Evolutionary conservation across 2,888 invertebrate species (phyloP).

Genomic region (Tuta absoluta): DNA sequence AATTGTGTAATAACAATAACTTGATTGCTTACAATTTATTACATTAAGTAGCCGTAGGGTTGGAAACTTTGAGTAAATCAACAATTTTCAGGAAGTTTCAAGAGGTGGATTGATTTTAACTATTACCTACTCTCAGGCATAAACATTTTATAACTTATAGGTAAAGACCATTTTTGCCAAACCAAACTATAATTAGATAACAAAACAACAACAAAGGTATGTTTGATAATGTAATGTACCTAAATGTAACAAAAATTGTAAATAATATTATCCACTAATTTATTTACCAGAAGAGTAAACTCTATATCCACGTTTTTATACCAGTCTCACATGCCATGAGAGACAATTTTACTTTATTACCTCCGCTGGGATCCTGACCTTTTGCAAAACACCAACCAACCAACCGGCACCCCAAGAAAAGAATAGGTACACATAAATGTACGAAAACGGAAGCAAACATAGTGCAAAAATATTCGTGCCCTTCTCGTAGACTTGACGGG

Average conservation of each 20-base stretch:
- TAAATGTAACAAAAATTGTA: too few relatives aligned
- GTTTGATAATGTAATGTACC: not conserved
- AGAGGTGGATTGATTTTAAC: not conserved
- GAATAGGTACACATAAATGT: too few relatives aligned
- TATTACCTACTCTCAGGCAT: not conserved
- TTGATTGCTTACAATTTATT: conserved; percentile 13
- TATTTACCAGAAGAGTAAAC: too few relatives aligned
- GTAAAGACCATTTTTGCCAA: too few relatives aligned
- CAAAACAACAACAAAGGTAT: too few relatives aligned
- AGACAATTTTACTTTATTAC: conserved; percentile 29
- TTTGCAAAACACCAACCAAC: conserved; percentile 5
- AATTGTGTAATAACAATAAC: conserved; percentile 19
- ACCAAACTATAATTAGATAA: too few relatives aligned
- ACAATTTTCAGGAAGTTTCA: not conserved
- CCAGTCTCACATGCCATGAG: not conserved
- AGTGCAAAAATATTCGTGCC: conserved; percentile 5
- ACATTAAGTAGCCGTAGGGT: not conserved
- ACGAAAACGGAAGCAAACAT: not conserved
- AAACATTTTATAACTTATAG: not conserved
- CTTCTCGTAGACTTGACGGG: conserved; percentile 4
- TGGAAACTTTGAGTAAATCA: conserved; percentile 9
- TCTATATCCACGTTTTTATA: too few relatives aligned
- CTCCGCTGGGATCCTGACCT: conserved; percentile 19
- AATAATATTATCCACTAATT: too few relatives aligned
- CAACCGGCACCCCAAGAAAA: not conserved